These are phyloP conservation scores for Dendrocincla fuliginosa DNA, from an alignment of 2,797 vertebrate species.

Conservation along the genomic window DNA sequence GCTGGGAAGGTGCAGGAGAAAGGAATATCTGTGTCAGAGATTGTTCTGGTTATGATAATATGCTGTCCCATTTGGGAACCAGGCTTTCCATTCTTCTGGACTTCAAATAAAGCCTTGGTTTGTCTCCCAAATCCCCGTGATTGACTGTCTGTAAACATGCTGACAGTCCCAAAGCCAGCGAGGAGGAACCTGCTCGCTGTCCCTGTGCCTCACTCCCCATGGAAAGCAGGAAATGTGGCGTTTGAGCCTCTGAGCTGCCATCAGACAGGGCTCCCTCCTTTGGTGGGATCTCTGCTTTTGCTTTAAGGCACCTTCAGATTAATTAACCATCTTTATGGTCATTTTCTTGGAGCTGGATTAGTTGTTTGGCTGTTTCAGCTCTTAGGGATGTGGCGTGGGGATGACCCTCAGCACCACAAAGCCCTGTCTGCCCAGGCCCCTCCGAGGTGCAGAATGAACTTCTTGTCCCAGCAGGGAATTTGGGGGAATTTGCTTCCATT, in stretches of 20 bases:
- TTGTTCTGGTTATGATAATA: not conserved
- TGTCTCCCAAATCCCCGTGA: not conserved
- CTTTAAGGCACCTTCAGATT: not conserved
- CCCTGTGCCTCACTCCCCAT: not conserved
- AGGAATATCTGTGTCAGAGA: not conserved
- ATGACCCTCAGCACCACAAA: not conserved
- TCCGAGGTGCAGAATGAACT: slow-evolving; percentile 7
- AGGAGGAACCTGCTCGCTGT: not conserved
- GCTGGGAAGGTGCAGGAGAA: not conserved
- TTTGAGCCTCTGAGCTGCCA: not conserved
- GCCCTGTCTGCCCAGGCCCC: fast-evolving
- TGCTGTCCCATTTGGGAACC: not conserved
- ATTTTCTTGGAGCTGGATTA: fast-evolving
- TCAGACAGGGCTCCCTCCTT: not conserved
- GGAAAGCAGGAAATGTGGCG: fast-evolving
- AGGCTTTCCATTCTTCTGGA: not conserved
- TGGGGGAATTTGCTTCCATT: slow-evolving; percentile 60
- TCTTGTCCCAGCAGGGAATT: slow-evolving; percentile 58
- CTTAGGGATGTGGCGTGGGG: not conserved
- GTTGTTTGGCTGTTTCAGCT: not conserved
- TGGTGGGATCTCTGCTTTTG: not conserved
- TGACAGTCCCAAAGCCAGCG: not conserved
- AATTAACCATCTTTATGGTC: not conserved
- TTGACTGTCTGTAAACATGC: not conserved
- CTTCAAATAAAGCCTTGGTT: not conserved